Percentiles rank a stretch among this genome's conserved stretches.
phyloP scores from a whole-genome alignment of 1,140 invertebrate genomes.

The Euglossa dilemma region DNA sequence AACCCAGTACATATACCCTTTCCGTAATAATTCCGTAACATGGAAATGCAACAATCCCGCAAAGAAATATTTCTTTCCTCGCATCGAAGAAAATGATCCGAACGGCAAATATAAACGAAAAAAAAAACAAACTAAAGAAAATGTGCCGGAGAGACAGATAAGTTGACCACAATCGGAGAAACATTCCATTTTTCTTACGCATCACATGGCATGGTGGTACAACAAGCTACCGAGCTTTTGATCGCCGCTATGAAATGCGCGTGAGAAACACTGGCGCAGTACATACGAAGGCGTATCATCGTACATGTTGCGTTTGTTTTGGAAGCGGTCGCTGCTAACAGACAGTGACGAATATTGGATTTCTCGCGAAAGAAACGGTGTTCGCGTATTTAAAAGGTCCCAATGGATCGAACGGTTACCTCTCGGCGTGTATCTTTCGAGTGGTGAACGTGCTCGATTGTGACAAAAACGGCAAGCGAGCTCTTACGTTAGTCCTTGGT shows the following conservation, averaged over 20 bases:
- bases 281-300: conserved; percentile 6
- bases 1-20: neutral
- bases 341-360: neutral
- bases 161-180: neutral
- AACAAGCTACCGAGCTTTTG: neutral
- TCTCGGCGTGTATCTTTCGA: neutral
- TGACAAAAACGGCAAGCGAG: conserved; percentile 29
- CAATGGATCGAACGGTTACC: neutral
- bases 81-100: neutral
- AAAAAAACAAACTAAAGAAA: neutral
- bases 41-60: neutral
- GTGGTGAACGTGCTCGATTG: neutral
- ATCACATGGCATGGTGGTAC: neutral
- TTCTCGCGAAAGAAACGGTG: neutral
- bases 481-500: conserved; percentile 20
- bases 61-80: neutral
- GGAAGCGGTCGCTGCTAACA: neutral
- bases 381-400: neutral
- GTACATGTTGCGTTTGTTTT: conserved; percentile 22
- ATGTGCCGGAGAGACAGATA: neutral
- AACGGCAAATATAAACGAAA: neutral
- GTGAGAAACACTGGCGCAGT: conserved; percentile 17
- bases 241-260: neutral
- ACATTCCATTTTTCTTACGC: conserved; percentile 28
- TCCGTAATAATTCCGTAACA: neutral